Evolutionary conservation across 2,113 vertebrate genomes (phyloP).

Genomic region (Cynopterus brachyotis): DNA sequence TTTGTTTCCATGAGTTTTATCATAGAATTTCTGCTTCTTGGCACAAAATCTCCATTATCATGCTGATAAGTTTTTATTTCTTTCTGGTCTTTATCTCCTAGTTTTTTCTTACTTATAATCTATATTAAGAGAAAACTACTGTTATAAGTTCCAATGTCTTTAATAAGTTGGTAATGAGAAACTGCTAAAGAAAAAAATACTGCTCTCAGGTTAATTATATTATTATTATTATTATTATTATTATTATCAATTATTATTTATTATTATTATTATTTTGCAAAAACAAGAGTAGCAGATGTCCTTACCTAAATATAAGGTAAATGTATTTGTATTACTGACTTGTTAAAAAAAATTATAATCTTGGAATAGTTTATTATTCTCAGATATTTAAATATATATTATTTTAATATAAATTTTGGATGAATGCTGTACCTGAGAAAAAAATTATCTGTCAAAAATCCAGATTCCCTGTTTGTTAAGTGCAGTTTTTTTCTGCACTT

Average conservation of each 20-base stretch:
- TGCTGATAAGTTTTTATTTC: neutral
- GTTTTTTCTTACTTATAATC: neutral
- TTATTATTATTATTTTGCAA: neutral
- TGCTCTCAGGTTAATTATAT: neutral
- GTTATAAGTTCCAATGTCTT: neutral
- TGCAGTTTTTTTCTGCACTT: too few relatives aligned
- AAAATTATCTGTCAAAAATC: neutral
- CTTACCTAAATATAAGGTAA: neutral
- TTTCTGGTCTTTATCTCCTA: neutral
- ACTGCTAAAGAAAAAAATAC: neutral
- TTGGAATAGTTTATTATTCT: neutral
- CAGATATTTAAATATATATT: neutral
- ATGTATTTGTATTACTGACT: neutral
- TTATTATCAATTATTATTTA: neutral
- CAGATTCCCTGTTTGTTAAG: neutral
- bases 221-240: neutral
- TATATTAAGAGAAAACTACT: neutral
- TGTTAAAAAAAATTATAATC: neutral
- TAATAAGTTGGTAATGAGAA: neutral
- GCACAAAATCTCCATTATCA: neutral
- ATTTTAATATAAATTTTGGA: neutral
- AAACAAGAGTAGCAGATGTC: neutral
- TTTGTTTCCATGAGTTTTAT: neutral
- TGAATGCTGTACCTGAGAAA: neutral
- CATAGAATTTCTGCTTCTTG: neutral